phyloP scores from a whole-genome alignment of 2,888 invertebrate genomes.

The Metalampra italica region DNA sequence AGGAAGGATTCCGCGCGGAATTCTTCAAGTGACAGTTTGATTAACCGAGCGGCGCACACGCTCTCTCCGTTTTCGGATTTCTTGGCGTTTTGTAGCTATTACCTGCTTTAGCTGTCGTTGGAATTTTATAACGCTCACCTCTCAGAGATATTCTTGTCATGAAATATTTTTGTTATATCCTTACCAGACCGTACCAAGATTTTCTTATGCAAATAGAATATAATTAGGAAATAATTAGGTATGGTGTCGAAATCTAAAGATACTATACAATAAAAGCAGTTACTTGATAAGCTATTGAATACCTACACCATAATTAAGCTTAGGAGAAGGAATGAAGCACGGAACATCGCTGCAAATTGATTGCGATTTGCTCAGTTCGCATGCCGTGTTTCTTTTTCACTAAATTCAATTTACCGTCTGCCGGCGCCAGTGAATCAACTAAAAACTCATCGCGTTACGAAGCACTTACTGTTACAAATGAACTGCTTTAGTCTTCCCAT shows the following conservation, averaged over 20 bases:
- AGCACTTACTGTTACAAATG: conserved; percentile 58
- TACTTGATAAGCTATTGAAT: too few relatives aligned
- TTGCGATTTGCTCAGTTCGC: conserved; percentile 55
- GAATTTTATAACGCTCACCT: conserved; percentile 22
- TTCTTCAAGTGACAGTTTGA: conserved; percentile 79
- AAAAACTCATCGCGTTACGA: conserved; percentile 59
- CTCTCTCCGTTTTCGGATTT: conserved; percentile 61
- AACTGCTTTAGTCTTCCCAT: conserved; percentile 51
- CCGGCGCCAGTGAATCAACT: conserved; percentile 47
- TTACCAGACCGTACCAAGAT: background rate
- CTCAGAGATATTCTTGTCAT: background rate
- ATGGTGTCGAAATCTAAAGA: too few relatives aligned
- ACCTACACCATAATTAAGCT: conserved; percentile 6
- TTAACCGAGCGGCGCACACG: conserved; percentile 75
- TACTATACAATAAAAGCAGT: too few relatives aligned
- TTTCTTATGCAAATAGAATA: too few relatives aligned
- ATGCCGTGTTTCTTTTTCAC: conserved; percentile 49
- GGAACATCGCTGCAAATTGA: conserved; percentile 46
- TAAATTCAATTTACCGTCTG: conserved; percentile 53
- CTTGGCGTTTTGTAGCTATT: conserved; percentile 59
- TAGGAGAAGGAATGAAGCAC: conserved; percentile 24
- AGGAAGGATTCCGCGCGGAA: conserved; percentile 71
- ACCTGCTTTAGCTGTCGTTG: conserved; percentile 51
- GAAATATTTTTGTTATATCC: background rate
- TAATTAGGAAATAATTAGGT: too few relatives aligned